Percentiles rank a stretch among this genome's conserved stretches.
phyloP scores from a whole-genome alignment of 2,888 invertebrate species.

The Smittia sp. region DNA sequence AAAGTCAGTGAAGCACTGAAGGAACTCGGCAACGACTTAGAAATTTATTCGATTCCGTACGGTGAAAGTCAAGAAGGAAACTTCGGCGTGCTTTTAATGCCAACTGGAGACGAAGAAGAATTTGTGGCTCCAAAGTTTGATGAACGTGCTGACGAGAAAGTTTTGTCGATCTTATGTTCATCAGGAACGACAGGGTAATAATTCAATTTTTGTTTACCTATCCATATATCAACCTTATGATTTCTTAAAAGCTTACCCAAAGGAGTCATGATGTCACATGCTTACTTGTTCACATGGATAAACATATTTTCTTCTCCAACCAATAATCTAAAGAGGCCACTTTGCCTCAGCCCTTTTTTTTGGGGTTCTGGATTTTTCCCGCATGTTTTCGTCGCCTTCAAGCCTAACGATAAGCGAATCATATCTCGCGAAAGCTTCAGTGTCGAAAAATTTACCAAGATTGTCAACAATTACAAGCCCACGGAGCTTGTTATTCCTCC shows the following conservation, averaged over 20 bases:
- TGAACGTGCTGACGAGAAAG: neutral
- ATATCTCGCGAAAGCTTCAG: no score
- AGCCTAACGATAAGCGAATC: neutral
- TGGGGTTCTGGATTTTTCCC: neutral
- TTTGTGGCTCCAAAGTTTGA: neutral
- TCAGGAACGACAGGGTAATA: neutral
- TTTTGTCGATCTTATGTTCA: neutral
- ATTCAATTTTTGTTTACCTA: neutral
- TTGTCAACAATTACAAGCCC: neutral
- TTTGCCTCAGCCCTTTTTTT: conserved; percentile 11
- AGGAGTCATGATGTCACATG: neutral
- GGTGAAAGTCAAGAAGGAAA: neutral
- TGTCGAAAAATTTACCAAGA: no score
- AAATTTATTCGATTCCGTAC: conserved; percentile 43
- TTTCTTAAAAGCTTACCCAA: neutral
- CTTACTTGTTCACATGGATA: neutral
- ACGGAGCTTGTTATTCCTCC: neutral
- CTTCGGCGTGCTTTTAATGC: conserved; percentile 45
- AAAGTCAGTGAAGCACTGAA: conserved; percentile 44
- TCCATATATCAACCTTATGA: no score
- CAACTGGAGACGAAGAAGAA: conserved; percentile 42
- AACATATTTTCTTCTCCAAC: no score
- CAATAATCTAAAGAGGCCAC: no score
- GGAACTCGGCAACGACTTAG: conserved; percentile 45
- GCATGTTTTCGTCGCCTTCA: neutral